A percentile compares a stretch with the other conserved stretches of the same genome.
phyloP scores from a whole-genome alignment of 2,888 invertebrate species.

The Phortica magna region DNA sequence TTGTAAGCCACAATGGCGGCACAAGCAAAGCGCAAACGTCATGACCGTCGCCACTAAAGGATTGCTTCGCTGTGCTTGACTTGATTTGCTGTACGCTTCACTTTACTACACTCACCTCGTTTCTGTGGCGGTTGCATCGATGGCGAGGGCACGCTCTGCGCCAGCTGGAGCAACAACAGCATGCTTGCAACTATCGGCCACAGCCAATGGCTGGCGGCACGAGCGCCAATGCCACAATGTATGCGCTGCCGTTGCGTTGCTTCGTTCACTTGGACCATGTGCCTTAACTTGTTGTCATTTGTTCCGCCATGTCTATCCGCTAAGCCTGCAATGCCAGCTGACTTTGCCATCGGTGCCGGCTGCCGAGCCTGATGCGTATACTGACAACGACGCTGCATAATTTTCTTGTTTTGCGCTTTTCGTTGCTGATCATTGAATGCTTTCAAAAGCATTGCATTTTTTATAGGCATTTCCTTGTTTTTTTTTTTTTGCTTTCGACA shows the following conservation, averaged over 20 bases:
- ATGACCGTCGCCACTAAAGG: background rate
- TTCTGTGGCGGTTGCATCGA: conserved; percentile 77
- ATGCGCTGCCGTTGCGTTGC: background rate
- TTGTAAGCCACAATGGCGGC: conserved; percentile 44
- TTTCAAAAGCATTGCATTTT: conserved; percentile 13
- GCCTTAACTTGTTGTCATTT: too few relatives aligned
- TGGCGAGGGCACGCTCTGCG: conserved; percentile 75
- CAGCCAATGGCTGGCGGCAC: conserved; percentile 53
- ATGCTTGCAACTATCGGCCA: conserved; percentile 66
- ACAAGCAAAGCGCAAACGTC: background rate
- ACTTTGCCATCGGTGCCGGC: too few relatives aligned
- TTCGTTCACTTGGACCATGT: background rate
- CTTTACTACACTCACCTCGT: conserved; percentile 70
- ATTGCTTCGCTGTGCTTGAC: background rate
- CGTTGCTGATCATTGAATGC: conserved; percentile 3
- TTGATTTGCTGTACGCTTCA: background rate
- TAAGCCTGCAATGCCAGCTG: too few relatives aligned
- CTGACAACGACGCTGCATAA: background rate
- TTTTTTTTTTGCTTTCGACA: background rate
- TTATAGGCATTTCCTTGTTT: background rate
- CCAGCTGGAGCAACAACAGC: conserved; percentile 71
- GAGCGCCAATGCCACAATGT: background rate
- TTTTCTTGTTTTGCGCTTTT: conserved; percentile 1
- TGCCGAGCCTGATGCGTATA: too few relatives aligned
- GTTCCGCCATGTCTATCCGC: too few relatives aligned